Evolutionary conservation across 2,797 vertebrate species (phyloP), one percentile per base, ranked within the genome.

Genomic region (Anisognathus igniventris): DNA sequence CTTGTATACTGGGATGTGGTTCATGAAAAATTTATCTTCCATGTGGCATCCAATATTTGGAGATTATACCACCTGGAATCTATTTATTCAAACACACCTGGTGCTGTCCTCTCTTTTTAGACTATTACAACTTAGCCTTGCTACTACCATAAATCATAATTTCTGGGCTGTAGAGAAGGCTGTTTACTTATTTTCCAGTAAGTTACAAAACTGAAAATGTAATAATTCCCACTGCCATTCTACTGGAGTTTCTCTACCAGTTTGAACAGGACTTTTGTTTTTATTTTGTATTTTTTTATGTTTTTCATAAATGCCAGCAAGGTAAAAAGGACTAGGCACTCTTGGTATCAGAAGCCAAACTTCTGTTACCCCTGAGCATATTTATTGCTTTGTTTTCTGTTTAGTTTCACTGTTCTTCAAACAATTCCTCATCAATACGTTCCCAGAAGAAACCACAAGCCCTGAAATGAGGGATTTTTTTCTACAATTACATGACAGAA

Each of bases 1-100:
- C 47, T 77, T 53, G 35, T 86, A 74, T 48, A 62, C 54, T 95
- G 83, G 48, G 78, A 96, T 85, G 30, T 21, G 76, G 50, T 54
- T 96, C 50, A 95, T 86, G 89, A 96, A 97, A 97, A 96, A 97
- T 71, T 62, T 83, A 83, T 94, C 81, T 96, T 83, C 48, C 27
- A 2, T 75, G 61, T 74, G 95, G 56, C 56, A 88, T 73, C 78
- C 73, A 95, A 85, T 82, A 83, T 96, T 94, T 82, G 42, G 83
- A 93, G 54, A 77, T 72, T 70, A 76, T 81, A 90, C 77, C 91
- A 96, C 94, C 91, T 96, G 88, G 76, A 93, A 50, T 87, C 68
- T 85, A 88, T 81, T 93, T 92, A 96, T 88, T 71, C 66, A 88
- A 96, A 86, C 48, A 94, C 85, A 92, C 50, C 88, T 76, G 70